A percentile compares a stretch with the other conserved stretches of the same genome.
Conservation (phyloP, 2,888 invertebrate species). For the Podabrus alpinus region DNA sequence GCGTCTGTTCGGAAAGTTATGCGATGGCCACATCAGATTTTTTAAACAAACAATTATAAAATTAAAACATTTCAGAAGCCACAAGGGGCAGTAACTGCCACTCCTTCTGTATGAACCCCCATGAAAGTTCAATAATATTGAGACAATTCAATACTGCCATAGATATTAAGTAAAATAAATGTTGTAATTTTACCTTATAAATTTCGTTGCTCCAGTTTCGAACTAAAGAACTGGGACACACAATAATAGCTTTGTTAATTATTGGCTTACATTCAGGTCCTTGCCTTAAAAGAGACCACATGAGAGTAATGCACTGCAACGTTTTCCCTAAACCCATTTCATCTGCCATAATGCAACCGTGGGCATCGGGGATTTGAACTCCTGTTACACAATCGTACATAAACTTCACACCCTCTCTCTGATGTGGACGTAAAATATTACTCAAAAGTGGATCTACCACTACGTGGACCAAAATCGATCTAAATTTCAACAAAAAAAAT, state of each 20-base stretch:
- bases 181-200: constrained; percentile 64
- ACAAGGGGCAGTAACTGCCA: too few species aligned
- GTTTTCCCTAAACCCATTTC: constrained; percentile 99
- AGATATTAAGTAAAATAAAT: neutral
- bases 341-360: constrained; percentile 99
- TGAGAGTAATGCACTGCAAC: constrained; percentile 91
- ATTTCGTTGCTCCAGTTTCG: constrained; percentile 99
- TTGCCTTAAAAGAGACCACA: constrained; percentile 94
- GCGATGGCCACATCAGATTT: too few species aligned
- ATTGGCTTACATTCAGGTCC: constrained; percentile 89
- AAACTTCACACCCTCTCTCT: constrained; percentile 97
- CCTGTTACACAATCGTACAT: constrained; percentile 99
- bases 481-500: constrained; percentile 38
- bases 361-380: constrained; percentile 78
- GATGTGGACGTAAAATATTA: constrained; percentile 92
- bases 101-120: too few species aligned
- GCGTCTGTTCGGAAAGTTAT: too few species aligned
- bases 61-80: too few species aligned
- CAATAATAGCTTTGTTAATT: constrained; percentile 92
- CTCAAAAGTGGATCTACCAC: constrained; percentile 95
- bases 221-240: constrained; percentile 95
- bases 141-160: too few species aligned
- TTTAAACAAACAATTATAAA: too few species aligned
- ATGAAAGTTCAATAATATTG: too few species aligned
- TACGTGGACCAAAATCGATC: constrained; percentile 81